Percentiles rank a stretch among this genome's conserved stretches.
Conservation (phyloP, 2,888 invertebrate genomes). For the Xanthorhoe designata region DNA sequence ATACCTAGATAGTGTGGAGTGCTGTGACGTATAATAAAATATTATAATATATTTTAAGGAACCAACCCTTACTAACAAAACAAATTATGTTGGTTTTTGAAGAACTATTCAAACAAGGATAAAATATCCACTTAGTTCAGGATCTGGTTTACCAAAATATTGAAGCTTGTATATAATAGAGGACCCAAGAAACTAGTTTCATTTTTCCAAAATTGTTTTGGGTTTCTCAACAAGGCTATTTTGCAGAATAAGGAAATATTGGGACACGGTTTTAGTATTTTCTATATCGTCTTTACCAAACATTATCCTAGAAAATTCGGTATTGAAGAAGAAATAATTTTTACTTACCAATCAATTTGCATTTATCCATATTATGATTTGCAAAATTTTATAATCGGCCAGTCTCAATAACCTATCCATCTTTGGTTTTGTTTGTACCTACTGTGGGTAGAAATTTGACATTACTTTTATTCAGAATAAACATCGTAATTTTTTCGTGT, state of each 20-base stretch:
- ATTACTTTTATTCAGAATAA: no score
- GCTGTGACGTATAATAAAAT: conserved; percentile 18
- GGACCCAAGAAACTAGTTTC: neutral
- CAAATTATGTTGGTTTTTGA: neutral
- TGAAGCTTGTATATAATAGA: neutral
- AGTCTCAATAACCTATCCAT: no score
- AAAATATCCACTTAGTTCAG: neutral
- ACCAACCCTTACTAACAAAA: neutral
- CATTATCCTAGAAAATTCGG: neutral
- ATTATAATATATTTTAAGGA: neutral
- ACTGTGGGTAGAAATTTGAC: no score
- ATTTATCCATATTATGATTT: no score
- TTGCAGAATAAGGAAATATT: neutral
- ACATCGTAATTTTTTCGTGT: no score
- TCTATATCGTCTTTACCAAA: neutral
- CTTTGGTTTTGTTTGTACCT: no score
- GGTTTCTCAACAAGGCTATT: neutral
- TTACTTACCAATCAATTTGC: no score
- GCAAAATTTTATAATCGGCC: no score
- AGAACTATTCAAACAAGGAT: neutral
- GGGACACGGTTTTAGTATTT: neutral
- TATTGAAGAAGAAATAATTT: no score
- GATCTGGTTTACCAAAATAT: neutral
- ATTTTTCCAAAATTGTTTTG: neutral
- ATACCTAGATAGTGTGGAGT: conserved; percentile 16